Conservation (phyloP, 2,888 invertebrate genomes). For the Cosmorhoe ocellata region DNA sequence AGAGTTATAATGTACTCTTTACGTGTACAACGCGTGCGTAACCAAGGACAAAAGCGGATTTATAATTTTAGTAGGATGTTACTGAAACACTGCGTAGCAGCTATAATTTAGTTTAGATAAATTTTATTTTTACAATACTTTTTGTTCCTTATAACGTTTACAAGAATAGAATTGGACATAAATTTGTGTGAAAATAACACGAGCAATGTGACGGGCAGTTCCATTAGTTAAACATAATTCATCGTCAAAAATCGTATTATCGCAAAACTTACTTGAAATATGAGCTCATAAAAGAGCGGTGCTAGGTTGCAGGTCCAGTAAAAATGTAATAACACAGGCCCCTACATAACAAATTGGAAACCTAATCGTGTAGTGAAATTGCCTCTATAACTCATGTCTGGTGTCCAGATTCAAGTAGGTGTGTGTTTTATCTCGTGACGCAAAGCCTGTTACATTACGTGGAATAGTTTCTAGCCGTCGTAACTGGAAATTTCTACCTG, state of each 20-base stretch:
- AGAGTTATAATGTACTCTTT: no score
- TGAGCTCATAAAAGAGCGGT: slow-evolving; percentile 26
- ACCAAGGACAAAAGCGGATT: no score
- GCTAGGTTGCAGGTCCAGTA: slow-evolving; percentile 29
- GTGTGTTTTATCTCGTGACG: slow-evolving; percentile 19
- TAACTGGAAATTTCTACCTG: not conserved
- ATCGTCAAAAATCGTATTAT: slow-evolving; percentile 11
- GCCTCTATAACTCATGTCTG: slow-evolving; percentile 29
- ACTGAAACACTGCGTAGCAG: no score
- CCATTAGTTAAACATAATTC: slow-evolving; percentile 3
- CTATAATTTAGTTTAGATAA: no score
- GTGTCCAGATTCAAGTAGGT: slow-evolving; percentile 19
- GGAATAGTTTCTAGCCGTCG: slow-evolving; percentile 1
- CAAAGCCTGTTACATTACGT: slow-evolving; percentile 8
- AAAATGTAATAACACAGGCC: slow-evolving; percentile 33
- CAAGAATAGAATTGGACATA: no score
- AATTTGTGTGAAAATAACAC: no score
- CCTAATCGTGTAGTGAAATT: slow-evolving; percentile 30
- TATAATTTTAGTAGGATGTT: no score
- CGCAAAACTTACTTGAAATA: slow-evolving; percentile 22
- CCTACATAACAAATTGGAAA: slow-evolving; percentile 32
- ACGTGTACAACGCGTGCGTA: no score
- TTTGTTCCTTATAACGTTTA: no score
- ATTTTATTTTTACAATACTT: no score
- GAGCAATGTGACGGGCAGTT: no score